Conservation (phyloP, 2,888 invertebrate genomes). For the Caenorhabditis sp. region DNA sequence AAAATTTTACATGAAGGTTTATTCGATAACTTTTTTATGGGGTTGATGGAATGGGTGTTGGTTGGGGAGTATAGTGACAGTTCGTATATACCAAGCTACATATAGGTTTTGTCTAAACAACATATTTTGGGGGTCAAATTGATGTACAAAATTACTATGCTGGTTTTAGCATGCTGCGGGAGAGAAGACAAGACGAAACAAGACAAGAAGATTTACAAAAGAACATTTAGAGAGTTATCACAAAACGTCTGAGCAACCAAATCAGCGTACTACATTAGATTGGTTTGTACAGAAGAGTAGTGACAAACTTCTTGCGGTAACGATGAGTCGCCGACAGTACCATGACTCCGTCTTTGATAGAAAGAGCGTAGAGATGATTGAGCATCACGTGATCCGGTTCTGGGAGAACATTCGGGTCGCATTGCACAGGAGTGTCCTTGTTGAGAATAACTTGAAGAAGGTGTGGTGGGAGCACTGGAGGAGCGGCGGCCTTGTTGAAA, state of each 20-base stretch:
- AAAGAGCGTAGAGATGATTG: constrained; percentile 98
- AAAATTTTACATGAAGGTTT: neutral
- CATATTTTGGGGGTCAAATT: too few relatives aligned
- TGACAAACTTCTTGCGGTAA: constrained; percentile 98
- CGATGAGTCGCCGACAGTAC: constrained; percentile 98
- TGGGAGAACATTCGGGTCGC: constrained; percentile 98
- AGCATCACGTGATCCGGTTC: constrained; percentile 99
- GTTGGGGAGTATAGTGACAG: neutral
- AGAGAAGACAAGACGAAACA: neutral
- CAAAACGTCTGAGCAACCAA: neutral
- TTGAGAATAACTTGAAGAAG: constrained; percentile 97
- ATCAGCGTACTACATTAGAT: too few relatives aligned
- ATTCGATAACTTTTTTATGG: neutral
- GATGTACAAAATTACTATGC: constrained; percentile 12
- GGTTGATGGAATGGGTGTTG: neutral
- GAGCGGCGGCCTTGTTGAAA: constrained; percentile 94
- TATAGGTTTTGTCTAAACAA: too few relatives aligned
- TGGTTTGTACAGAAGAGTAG: constrained; percentile 97
- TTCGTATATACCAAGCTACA: neutral
- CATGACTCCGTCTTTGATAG: constrained; percentile 99
- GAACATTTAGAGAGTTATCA: neutral
- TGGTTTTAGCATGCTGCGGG: neutral
- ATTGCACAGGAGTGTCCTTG: constrained; percentile 97
- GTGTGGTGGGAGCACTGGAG: constrained; percentile 97
- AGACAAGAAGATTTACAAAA: neutral